Evolutionary conservation across 2,113 vertebrate genomes (phyloP).

Genomic region (Calidris pugnax): DNA sequence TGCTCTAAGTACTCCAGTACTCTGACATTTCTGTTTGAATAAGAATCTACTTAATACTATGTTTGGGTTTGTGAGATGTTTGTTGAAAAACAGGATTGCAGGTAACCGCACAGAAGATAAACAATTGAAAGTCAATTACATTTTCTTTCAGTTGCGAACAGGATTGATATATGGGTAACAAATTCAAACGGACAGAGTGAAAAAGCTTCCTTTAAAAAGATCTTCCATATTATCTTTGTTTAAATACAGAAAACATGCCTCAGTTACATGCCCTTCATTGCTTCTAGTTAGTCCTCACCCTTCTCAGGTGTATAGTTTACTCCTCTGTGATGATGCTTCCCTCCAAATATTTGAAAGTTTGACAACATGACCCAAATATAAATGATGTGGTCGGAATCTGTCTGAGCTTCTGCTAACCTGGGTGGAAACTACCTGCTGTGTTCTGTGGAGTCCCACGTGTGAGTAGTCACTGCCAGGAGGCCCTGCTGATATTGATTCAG

Average conservation of each 20-base stretch:
- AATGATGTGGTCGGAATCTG: neutral
- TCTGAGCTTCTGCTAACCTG: neutral
- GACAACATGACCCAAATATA: neutral
- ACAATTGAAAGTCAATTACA: neutral
- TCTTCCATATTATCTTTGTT: neutral
- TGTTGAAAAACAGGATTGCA: neutral
- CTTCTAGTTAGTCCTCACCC: neutral
- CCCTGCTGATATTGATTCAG: neutral
- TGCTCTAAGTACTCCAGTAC: neutral
- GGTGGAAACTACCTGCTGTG: neutral
- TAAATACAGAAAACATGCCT: neutral
- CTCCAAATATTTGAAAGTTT: neutral
- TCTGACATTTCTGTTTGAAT: neutral
- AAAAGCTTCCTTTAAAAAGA: neutral
- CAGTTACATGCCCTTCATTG: neutral
- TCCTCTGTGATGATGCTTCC: neutral
- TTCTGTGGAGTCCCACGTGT: neutral
- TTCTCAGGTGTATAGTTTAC: neutral
- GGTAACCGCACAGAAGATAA: neutral
- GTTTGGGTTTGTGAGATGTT: neutral
- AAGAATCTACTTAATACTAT: neutral
- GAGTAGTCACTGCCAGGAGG: neutral
- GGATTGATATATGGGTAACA: neutral
- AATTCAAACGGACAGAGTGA: neutral
- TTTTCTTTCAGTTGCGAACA: neutral